Conservation (phyloP, 2,113 vertebrate species). For the Geothlypis trichas region DNA sequence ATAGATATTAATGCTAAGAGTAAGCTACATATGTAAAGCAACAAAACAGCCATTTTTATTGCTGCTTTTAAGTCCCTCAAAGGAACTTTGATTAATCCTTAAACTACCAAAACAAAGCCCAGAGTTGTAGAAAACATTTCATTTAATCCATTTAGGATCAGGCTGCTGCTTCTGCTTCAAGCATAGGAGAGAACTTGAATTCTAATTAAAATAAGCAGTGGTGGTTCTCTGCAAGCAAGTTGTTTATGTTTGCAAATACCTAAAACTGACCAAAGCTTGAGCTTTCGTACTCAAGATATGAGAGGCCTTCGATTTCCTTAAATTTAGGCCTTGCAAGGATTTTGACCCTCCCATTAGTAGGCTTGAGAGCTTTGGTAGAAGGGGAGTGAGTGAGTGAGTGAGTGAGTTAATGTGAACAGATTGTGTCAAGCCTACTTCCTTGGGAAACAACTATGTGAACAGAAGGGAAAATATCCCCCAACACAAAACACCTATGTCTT, state of each 20-base stretch:
- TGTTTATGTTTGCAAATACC: not conserved
- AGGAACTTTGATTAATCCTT: not conserved
- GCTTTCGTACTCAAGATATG: not conserved
- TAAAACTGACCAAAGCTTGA: not conserved
- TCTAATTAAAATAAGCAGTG: not conserved
- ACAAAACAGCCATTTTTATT: not conserved
- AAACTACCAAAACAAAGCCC: not conserved
- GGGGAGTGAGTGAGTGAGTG: not conserved
- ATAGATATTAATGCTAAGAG: not conserved
- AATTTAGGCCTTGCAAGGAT: not conserved
- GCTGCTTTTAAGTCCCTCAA: not conserved
- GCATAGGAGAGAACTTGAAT: not conserved
- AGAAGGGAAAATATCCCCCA: fast-evolving
- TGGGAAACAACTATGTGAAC: not conserved
- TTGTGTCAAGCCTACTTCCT: fast-evolving
- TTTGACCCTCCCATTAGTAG: not conserved
- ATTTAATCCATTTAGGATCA: not conserved
- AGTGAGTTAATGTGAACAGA: fast-evolving
- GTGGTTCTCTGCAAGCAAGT: not conserved
- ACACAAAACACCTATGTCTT: not conserved
- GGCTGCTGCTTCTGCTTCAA: not conserved
- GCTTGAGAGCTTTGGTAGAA: not conserved
- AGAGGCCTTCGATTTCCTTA: not conserved
- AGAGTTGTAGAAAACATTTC: not conserved
- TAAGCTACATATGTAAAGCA: not conserved